Conservation (phyloP, 2,113 vertebrate species). For the Mustela nigripes region DNA sequence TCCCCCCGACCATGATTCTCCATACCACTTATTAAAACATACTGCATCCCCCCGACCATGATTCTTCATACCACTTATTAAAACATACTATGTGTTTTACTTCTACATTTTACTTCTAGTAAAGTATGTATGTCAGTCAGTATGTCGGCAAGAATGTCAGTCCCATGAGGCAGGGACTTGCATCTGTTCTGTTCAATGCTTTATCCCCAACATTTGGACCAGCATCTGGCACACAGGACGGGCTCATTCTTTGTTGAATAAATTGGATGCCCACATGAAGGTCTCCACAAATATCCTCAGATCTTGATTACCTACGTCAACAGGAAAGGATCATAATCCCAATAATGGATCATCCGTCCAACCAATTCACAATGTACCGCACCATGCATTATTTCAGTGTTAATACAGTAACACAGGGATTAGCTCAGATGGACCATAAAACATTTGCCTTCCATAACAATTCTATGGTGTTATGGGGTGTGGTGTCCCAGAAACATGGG, state of each 20-base stretch:
- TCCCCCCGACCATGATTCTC: accelerated
- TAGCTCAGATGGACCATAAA: not conserved
- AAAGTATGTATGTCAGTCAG: too few relatives aligned
- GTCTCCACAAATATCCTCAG: not conserved
- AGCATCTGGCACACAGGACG: not conserved
- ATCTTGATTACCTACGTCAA: not conserved
- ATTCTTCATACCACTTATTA: not conserved
- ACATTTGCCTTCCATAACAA: not conserved
- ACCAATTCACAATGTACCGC: not conserved
- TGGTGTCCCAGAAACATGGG: not conserved
- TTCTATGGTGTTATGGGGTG: not conserved
- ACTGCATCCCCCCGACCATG: accelerated
- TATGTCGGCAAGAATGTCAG: not conserved
- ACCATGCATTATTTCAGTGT: not conserved
- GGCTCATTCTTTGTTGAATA: not conserved
- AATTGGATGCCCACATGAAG: not conserved
- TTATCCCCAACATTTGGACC: not conserved
- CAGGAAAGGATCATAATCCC: not conserved
- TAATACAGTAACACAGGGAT: not conserved
- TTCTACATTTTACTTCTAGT: not conserved
- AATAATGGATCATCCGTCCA: not conserved
- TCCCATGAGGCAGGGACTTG: not conserved
- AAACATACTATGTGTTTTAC: too few relatives aligned
- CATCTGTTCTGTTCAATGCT: not conserved
- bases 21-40: not conserved